A percentile compares a stretch with the other conserved stretches of the same genome.
Evolutionary conservation across 2,113 vertebrate species (phyloP).

Genomic region (Scartelaos histophorus): DNA sequence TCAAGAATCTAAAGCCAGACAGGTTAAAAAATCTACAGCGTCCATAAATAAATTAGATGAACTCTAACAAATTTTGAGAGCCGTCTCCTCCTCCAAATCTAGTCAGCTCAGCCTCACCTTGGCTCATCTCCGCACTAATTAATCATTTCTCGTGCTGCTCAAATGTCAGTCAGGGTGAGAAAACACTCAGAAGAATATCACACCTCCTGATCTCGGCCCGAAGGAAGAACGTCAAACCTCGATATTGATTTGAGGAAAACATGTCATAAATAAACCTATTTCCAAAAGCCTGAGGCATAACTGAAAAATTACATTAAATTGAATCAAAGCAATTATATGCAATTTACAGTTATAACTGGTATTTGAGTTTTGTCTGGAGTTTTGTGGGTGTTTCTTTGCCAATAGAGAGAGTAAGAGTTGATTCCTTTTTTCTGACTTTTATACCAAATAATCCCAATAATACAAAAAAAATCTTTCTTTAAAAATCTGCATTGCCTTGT

Average conservation of each 20-base stretch:
- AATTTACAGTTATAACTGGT: background rate
- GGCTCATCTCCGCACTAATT: conserved; percentile 35
- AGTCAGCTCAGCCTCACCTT: conserved; percentile 31
- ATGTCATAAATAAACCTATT: too few relatives aligned
- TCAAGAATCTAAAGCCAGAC: conserved; percentile 14
- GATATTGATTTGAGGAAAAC: background rate
- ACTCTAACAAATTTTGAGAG: conserved; percentile 5
- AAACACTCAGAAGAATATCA: conserved; percentile 21
- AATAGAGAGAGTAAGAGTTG: too few relatives aligned
- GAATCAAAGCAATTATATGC: background rate
- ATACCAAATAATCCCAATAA: too few relatives aligned
- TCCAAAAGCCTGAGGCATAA: background rate
- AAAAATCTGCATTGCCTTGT: background rate
- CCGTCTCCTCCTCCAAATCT: conserved; percentile 30
- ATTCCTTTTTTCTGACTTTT: too few relatives aligned
- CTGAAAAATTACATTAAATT: background rate
- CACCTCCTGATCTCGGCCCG: conserved; percentile 8
- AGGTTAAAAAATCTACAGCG: conserved; percentile 9
- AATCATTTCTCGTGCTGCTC: conserved; percentile 36
- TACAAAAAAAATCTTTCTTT: too few relatives aligned
- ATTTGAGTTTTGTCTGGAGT: background rate
- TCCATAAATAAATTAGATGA: conserved; percentile 14
- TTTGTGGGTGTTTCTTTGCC: background rate
- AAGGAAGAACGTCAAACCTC: conserved; percentile 5
- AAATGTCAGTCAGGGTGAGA: conserved; percentile 33